Conservation (phyloP, 2,888 invertebrate genomes). For the Micoletzkya japonica region DNA sequence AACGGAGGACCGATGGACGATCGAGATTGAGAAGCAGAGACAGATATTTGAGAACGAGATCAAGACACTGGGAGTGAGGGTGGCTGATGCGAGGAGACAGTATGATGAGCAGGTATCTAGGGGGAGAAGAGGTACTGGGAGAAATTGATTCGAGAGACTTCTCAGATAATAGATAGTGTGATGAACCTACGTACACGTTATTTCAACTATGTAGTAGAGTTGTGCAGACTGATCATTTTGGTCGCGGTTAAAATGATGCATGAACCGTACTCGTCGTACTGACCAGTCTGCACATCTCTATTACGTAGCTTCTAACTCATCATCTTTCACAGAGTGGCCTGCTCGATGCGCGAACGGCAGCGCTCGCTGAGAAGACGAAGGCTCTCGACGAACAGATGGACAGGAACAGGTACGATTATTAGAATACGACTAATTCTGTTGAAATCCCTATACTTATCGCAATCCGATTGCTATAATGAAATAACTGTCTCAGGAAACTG, state of each 20-base stretch:
- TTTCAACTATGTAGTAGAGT: background rate
- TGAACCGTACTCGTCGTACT: too few relatives aligned
- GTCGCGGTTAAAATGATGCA: too few relatives aligned
- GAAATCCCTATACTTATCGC: background rate
- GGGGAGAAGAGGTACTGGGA: background rate
- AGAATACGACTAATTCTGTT: slow-evolving; percentile 7
- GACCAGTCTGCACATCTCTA: too few relatives aligned
- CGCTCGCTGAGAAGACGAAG: slow-evolving; percentile 54
- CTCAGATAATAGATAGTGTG: too few relatives aligned
- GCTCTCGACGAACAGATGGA: slow-evolving; percentile 50
- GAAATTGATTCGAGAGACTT: background rate
- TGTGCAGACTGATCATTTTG: too few relatives aligned
- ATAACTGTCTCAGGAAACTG: slow-evolving; percentile 27
- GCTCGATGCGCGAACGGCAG: slow-evolving; percentile 19
- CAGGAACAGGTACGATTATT: slow-evolving; percentile 33
- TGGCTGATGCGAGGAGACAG: slow-evolving; percentile 43
- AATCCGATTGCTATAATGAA: background rate
- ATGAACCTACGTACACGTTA: too few relatives aligned
- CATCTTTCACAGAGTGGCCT: slow-evolving; percentile 18
- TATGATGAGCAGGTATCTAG: slow-evolving; percentile 39
- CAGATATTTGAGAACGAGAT: slow-evolving; percentile 55
- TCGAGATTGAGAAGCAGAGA: slow-evolving; percentile 61
- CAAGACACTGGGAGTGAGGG: slow-evolving; percentile 43
- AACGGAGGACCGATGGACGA: slow-evolving; percentile 64
- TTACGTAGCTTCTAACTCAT: too few relatives aligned